Evolutionary conservation across 2,888 invertebrate species (phyloP).

Genomic region (Callyntrura sp.): DNA sequence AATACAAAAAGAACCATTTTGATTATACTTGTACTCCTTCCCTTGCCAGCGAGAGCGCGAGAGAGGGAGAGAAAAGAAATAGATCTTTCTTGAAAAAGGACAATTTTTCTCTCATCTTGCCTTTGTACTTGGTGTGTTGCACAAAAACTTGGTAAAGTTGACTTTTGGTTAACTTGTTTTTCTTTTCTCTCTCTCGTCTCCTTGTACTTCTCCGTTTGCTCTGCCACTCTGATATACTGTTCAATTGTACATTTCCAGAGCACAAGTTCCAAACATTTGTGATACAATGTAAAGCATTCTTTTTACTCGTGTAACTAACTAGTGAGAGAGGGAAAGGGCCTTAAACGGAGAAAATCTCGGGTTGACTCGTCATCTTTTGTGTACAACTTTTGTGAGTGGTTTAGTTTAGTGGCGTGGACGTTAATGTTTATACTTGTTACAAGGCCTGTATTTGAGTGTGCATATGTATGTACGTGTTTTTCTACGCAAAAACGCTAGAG

Average conservation of each 20-base stretch:
- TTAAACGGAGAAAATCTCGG: constrained; percentile 69
- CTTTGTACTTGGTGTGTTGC: constrained; percentile 42
- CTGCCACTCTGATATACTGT: constrained; percentile 10
- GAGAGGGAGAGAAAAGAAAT: background rate
- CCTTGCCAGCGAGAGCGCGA: background rate
- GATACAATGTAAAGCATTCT: constrained; percentile 49
- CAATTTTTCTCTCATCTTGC: constrained; percentile 33
- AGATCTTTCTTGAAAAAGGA: constrained; percentile 46
- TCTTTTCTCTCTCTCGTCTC: constrained; percentile 14
- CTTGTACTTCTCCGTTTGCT: background rate
- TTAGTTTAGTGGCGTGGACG: constrained; percentile 53
- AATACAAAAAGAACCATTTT: constrained; percentile 28
- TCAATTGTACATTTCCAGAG: background rate
- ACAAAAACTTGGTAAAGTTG: constrained; percentile 73
- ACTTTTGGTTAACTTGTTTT: constrained; percentile 68
- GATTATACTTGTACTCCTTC: constrained; percentile 20
- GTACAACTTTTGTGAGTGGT: constrained; percentile 53
- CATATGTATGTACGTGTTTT: background rate
- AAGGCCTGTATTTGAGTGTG: background rate
- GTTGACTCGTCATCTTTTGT: constrained; percentile 72
- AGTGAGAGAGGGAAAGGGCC: constrained; percentile 28
- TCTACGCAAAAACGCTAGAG: constrained; percentile 35
- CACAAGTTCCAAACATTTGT: background rate
- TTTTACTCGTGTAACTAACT: constrained; percentile 21
- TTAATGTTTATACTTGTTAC: constrained; percentile 20